Conservation (phyloP, 2,797 vertebrate species). For the Okamejei kenojei region DNA sequence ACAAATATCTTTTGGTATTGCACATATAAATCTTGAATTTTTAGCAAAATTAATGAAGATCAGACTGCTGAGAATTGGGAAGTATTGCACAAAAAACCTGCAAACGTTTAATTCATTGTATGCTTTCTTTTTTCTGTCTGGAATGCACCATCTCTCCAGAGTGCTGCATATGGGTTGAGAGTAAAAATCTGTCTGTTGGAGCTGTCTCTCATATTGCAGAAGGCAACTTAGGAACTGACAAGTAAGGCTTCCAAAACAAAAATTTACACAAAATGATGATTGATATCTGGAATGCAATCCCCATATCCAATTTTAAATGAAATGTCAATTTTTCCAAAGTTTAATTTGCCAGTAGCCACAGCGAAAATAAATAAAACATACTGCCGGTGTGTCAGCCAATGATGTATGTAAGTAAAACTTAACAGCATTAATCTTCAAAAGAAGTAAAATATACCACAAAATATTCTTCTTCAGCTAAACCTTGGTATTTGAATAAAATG, state of each 20-base stretch:
- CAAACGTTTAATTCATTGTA: neutral
- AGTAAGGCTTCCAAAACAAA: constrained; percentile 19
- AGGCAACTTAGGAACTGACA: constrained; percentile 28
- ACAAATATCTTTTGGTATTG: neutral
- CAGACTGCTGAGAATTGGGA: neutral
- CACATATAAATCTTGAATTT: neutral
- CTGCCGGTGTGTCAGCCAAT: constrained; percentile 17
- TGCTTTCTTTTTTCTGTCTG: neutral
- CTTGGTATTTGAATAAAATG: neutral
- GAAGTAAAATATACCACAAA: constrained; percentile 30
- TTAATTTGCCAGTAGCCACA: constrained; percentile 33
- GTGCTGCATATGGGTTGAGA: neutral
- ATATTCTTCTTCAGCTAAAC: neutral
- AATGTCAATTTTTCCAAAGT: constrained; percentile 37
- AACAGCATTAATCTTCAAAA: constrained; percentile 9
- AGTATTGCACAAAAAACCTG: neutral
- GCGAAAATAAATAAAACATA: constrained; percentile 27
- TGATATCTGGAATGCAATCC: constrained; percentile 9
- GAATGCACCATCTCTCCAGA: neutral
- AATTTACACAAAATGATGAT: constrained; percentile 30
- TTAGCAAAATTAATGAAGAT: neutral
- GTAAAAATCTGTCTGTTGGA: neutral
- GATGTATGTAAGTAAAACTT: constrained; percentile 13
- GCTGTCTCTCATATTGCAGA: constrained; percentile 15
- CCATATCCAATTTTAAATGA: constrained; percentile 30